phyloP scores from a whole-genome alignment of 1,140 invertebrate species.

The Polyergus mexicanus region DNA sequence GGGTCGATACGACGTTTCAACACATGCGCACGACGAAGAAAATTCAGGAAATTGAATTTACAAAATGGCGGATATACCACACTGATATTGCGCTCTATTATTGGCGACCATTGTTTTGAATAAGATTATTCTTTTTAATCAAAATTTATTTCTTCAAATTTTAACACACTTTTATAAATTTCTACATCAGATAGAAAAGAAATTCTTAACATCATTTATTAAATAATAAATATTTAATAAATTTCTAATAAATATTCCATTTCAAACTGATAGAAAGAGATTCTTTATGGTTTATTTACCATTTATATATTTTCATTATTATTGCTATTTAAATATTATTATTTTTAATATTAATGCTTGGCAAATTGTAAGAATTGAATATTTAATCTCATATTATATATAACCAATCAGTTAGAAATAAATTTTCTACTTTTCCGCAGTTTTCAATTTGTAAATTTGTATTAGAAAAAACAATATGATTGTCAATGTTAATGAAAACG shows the following conservation, averaged over 20 bases:
- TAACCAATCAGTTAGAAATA: not conserved
- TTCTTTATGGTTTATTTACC: not conserved
- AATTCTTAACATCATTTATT: not conserved
- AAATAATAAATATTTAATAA: not conserved
- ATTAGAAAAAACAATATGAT: not conserved
- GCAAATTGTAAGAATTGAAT: too few species aligned
- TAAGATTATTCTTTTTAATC: not conserved
- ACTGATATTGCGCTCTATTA: constrained; percentile 1
- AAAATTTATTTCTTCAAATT: not conserved
- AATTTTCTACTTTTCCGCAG: not conserved
- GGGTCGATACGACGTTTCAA: constrained; percentile 77
- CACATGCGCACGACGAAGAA: constrained; percentile 78
- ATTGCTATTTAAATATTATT: too few species aligned
- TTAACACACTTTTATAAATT: not conserved
- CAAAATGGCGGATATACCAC: constrained; percentile 79
- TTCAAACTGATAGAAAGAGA: not conserved
- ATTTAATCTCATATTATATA: not conserved
- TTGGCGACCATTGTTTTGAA: not conserved
- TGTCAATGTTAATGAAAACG: constrained; percentile 34
- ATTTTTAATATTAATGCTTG: not conserved
- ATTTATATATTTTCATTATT: not conserved
- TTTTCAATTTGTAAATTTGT: not conserved
- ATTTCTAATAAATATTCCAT: not conserved
- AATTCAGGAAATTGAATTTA: constrained; percentile 77
- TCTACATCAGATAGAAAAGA: not conserved